Base-by-base conservation (phyloP, 2,113 vertebrate genomes). In the Ailuropoda melanoleuca region DNA sequence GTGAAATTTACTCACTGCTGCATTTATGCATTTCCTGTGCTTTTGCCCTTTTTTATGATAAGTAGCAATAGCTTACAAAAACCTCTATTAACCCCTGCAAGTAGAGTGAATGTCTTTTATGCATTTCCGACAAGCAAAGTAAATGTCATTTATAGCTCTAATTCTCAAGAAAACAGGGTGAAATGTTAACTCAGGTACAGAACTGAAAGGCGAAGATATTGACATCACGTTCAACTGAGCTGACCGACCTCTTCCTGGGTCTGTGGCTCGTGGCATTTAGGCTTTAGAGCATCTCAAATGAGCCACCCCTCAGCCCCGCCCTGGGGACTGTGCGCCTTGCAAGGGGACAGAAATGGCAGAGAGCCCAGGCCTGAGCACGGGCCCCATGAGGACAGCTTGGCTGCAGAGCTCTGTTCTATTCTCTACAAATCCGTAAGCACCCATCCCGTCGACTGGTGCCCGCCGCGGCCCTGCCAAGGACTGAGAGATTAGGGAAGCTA, bases 11-110 rank as follows among this genome's bases (percentile, higher is more conserved):
- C 97, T 68, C n/a, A 18, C 6, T 9, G 46, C 21, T 58, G 60
- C 85, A 4, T 70, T 34, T 53, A 8, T 53, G 60, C 90, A 48
- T 78, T 31, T 87, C 26, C n/a, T 0, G 37, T 12, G 3, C 2
- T 55, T 9, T 56, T 94, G 95, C 88, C 96, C 96, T 97, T 96
- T 94, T 80, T 80, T 70, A 87, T 91, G 92, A 83, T 93, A 84
- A 96, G 13, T 18, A 97, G 90, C 58, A 23, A 19, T 29, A 14
- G 58, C 64, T 64, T 56, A 81, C 43, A 19, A 34, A 74, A 74
- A 46, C 53, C 75, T 55, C 90, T 12, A 24, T 74, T 46, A 66
- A 68, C 72, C 72, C 72, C 91, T 39, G 50, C 48, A 18, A 34
- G 34, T 7, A 18, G 60, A 72, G 92, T 4, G 90, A 24, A 7